phyloP scores from a whole-genome alignment of 2,888 invertebrate species.

The Eristalis intricaria region DNA sequence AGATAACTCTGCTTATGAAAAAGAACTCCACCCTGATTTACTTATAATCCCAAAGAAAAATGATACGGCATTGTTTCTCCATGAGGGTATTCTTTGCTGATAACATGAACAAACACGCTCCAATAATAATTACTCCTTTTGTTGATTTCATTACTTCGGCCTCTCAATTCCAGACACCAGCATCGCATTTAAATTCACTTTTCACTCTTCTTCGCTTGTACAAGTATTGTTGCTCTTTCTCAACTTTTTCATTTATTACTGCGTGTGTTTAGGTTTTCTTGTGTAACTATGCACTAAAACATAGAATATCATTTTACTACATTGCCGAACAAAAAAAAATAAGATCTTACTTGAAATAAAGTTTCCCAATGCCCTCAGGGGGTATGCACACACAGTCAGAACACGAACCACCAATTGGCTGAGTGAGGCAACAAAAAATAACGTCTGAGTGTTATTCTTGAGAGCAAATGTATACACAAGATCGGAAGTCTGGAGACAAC shows the following conservation, averaged over 20 bases:
- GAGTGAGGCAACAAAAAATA: conserved; percentile 46
- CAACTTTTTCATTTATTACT: conserved; percentile 1
- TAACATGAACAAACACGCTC: conserved; percentile 23
- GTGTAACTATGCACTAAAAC: conserved; percentile 33
- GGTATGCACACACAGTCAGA: conserved; percentile 8
- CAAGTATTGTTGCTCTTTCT: background rate
- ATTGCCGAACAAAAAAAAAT: background rate
- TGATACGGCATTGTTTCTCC: conserved; percentile 41
- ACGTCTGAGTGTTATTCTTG: conserved; percentile 25
- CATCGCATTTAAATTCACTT: conserved; percentile 2
- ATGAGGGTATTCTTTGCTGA: conserved; percentile 40
- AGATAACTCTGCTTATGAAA: conserved; percentile 35
- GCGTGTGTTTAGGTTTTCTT: conserved; percentile 20
- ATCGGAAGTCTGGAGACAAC: conserved; percentile 51
- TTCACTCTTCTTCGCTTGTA: conserved; percentile 9
- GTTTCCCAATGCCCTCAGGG: conserved; percentile 9
- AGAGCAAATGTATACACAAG: conserved; percentile 15
- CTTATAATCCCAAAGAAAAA: background rate
- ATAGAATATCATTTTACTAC: conserved; percentile 15
- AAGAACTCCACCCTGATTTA: background rate
- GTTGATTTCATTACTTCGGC: conserved; percentile 35
- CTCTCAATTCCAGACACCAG: conserved; percentile 23
- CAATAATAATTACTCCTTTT: conserved; percentile 35
- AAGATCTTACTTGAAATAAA: conserved; percentile 19
- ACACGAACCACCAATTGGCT: conserved; percentile 45